Evolutionary conservation across 2,797 vertebrate genomes (phyloP).

Genomic region (Presbytis comata): DNA sequence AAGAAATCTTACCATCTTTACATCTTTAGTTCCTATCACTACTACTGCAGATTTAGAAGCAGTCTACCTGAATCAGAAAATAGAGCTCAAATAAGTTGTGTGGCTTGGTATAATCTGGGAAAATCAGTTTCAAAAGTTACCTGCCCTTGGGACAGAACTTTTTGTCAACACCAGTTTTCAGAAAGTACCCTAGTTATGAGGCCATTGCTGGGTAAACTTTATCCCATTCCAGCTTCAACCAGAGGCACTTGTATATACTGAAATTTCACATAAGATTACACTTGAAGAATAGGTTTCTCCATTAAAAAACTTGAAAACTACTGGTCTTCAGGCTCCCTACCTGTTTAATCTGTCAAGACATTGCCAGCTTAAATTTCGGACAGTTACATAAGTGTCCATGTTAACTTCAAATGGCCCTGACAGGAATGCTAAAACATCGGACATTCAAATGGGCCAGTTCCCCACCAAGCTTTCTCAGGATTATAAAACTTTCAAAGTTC

Average conservation of each 20-base stretch:
- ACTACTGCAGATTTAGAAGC: neutral
- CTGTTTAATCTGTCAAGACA: neutral
- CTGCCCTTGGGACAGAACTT: neutral
- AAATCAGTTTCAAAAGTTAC: neutral
- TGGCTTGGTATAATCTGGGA: neutral
- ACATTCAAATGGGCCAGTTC: neutral
- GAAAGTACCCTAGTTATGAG: neutral
- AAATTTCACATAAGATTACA: neutral
- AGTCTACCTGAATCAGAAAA: neutral
- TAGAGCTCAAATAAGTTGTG: neutral
- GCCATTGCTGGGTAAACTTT: neutral
- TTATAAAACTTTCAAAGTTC: neutral
- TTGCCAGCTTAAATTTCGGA: neutral
- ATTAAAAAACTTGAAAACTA: neutral
- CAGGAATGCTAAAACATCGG: neutral
- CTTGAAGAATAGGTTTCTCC: neutral
- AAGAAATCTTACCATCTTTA: neutral
- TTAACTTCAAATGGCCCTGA: neutral
- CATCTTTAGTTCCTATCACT: neutral
- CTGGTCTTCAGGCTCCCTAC: neutral
- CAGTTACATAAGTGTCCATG: neutral
- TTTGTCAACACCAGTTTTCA: neutral
- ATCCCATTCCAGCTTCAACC: neutral
- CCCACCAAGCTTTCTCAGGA: neutral
- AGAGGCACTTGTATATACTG: neutral